Conservation (phyloP, 1,140 invertebrate species). For the Pygmarrhopalites habei region DNA sequence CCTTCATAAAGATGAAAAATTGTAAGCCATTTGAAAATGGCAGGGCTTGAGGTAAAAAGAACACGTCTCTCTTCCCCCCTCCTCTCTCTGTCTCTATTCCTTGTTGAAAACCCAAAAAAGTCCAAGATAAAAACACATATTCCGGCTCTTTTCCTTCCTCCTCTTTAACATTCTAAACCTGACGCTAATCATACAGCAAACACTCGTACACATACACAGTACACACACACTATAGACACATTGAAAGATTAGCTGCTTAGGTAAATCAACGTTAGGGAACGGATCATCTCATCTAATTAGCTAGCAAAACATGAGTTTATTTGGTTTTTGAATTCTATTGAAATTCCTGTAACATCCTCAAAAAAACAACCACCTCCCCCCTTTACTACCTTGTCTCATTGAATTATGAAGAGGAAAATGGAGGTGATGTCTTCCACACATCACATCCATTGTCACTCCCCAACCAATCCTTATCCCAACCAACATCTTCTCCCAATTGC, state of each 20-base stretch:
- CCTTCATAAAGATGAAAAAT: constrained; percentile 29
- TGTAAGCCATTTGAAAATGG: constrained; percentile 22
- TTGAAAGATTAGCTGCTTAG: too few species aligned
- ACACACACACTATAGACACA: too few species aligned
- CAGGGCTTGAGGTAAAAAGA: background rate
- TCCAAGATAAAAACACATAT: background rate
- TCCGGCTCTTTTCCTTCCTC: background rate
- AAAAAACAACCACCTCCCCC: too few species aligned
- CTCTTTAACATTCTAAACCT: too few species aligned
- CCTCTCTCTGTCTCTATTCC: background rate
- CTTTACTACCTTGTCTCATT: too few species aligned
- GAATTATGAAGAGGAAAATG: too few species aligned
- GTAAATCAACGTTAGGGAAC: background rate
- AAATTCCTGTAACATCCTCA: background rate
- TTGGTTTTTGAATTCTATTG: background rate
- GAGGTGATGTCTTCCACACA: too few species aligned
- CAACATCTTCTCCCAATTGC: background rate
- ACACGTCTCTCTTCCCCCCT: background rate
- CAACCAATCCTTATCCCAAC: background rate
- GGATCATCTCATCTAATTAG: constrained; percentile 28
- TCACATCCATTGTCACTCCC: background rate
- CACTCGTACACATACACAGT: constrained; percentile 3
- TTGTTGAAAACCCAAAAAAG: background rate
- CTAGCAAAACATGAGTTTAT: constrained; percentile 4
- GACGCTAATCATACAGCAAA: background rate